Conservation (phyloP, 2,888 invertebrate species). For the Ochropleura leucogaster region DNA sequence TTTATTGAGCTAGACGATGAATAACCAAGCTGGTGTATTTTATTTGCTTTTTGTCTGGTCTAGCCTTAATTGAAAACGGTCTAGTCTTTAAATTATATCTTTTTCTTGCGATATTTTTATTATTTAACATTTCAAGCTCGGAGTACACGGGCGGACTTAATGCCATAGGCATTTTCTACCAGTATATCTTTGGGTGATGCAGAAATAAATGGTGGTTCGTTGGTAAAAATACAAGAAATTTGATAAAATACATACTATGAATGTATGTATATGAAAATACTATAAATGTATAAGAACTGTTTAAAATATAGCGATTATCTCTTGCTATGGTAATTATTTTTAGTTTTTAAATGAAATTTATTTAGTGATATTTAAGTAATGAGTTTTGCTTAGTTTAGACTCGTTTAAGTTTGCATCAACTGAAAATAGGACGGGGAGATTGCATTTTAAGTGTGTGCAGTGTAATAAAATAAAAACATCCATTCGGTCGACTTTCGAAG, state of each 20-base stretch:
- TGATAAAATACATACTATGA: no score
- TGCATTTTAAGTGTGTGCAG: slow-evolving; percentile 4
- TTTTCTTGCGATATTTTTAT: background rate
- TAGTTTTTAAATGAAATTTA: background rate
- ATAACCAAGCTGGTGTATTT: slow-evolving; percentile 25
- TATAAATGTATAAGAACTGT: no score
- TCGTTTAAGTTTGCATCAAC: background rate
- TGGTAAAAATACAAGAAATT: no score
- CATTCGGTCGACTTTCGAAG: background rate
- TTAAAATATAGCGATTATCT: background rate
- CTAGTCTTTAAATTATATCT: slow-evolving; percentile 1
- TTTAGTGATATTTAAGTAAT: slow-evolving; percentile 9
- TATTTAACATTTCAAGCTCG: no score
- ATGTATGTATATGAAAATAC: no score
- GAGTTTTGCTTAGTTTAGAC: slow-evolving; percentile 8
- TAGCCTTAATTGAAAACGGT: slow-evolving; percentile 36
- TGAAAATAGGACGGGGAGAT: slow-evolving; percentile 1
- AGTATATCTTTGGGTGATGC: background rate
- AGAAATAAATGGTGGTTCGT: no score
- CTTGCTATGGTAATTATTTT: background rate
- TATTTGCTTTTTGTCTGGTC: slow-evolving; percentile 39
- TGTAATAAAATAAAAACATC: background rate
- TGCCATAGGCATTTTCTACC: background rate
- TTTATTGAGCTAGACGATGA: slow-evolving; percentile 46
- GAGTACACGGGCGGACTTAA: no score